Base-by-base conservation (phyloP, 37 sponge, comb jelly and placozoan species). In the Halichondria panicea region DNA sequence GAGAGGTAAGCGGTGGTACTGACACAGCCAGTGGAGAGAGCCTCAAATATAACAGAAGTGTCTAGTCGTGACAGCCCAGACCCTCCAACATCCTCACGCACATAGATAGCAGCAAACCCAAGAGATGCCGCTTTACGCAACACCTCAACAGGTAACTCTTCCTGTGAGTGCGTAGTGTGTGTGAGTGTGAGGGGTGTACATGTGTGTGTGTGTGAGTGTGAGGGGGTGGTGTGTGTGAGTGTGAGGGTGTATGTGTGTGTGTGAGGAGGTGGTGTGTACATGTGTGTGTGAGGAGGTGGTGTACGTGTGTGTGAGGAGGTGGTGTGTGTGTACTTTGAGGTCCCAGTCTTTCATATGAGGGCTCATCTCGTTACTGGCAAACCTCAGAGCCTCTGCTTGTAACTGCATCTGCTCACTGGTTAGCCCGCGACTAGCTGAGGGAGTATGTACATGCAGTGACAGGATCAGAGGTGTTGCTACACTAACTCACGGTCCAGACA, bases 1-100 rank as follows among this genome's bases (percentile, higher is more conserved):
- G 85, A 91, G 39, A 96, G 74, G 70, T 99, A 99, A 2, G 99
- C 96, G 18, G 99, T 86, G 32, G 99, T 99, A 55, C 93, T 91
- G 24, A 91, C 92, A 86, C 99, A 99, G 1, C 99, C 99, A 19
- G 89, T 87, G 25, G 97, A 78, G 48, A 99, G 67, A 22, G 97
- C 96, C 76, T 99, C 99, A 82, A 93, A 95, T 50, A 96, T 84
- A 1, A 96, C 72, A 8, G 97, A 88, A 7, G 92, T 63, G 38
- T 99, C 99, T n/a, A 91, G 71, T 60, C 99, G 68, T 0, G 81
- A 45, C 13, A 99, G 80, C 18, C 83, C 89, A 72, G 79, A 82
- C 24, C 96, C 93, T 7, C 93, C 93, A 4, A 89, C 78, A 65
- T 84, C 90, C 52, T 89, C 94, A 21, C 60, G 40, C 6, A 85